Evolutionary conservation across 2,888 invertebrate species (phyloP).

Genomic region (Notodonta dromedarius): DNA sequence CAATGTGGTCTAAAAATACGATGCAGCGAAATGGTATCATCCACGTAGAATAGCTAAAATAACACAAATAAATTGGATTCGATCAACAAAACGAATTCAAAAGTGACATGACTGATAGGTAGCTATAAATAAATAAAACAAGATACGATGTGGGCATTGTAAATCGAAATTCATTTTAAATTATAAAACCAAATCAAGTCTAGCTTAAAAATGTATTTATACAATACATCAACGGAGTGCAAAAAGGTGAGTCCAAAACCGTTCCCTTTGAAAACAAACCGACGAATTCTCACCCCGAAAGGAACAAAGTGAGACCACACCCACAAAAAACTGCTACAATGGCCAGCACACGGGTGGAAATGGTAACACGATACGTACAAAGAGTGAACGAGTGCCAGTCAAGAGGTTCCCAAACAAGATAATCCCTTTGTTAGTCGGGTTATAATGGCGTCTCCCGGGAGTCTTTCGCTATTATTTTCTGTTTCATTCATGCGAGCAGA

Average conservation of each 20-base stretch:
- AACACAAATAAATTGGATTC: background rate
- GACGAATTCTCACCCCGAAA: slow-evolving; percentile 68
- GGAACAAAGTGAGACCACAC: slow-evolving; percentile 65
- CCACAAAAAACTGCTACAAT: slow-evolving; percentile 73
- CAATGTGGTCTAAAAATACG: too few species aligned
- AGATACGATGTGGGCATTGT: slow-evolving; percentile 8
- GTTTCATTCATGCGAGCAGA: slow-evolving; percentile 73
- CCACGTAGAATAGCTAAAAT: too few species aligned
- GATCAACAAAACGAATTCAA: background rate
- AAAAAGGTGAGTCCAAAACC: slow-evolving; percentile 41
- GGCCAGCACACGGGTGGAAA: slow-evolving; percentile 60
- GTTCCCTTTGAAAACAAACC: slow-evolving; percentile 52
- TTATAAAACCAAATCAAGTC: slow-evolving; percentile 40
- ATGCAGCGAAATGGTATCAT: too few species aligned
- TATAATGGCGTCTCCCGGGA: slow-evolving; percentile 74
- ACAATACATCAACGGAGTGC: slow-evolving; percentile 57
- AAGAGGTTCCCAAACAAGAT: slow-evolving; percentile 83
- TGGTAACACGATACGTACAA: slow-evolving; percentile 76
- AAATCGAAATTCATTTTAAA: slow-evolving; percentile 44
- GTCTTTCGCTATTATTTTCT: slow-evolving; percentile 71
- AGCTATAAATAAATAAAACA: slow-evolving; percentile 12
- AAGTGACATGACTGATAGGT: background rate
- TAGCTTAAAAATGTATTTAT: slow-evolving; percentile 36
- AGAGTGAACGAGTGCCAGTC: slow-evolving; percentile 74
- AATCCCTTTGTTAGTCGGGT: slow-evolving; percentile 78